These are phyloP conservation scores for Cyprinodon brontotheroides DNA, from an alignment of 2,113 vertebrate genomes.

Conservation along the genomic window DNA sequence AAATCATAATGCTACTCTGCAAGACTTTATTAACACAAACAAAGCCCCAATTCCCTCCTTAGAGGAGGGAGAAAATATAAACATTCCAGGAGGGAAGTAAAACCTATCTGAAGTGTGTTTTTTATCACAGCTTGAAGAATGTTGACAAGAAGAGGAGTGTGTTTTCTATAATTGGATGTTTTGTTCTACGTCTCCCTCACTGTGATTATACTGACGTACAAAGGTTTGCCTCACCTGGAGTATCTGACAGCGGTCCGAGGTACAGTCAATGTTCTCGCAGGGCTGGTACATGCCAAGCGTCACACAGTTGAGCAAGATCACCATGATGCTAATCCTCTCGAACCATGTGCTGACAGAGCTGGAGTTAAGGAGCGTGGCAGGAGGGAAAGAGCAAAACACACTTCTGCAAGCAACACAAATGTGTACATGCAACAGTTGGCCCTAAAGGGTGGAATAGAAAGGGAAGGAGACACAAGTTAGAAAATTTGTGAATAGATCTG, in stretches of 20 bases:
- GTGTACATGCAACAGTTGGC: neutral
- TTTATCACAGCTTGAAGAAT: constrained; percentile 22
- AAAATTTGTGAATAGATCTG: neutral
- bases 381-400: constrained; percentile 9
- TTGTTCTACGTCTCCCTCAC: constrained; percentile 15
- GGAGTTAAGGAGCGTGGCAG: constrained; percentile 70
- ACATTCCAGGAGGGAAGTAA: constrained; percentile 28
- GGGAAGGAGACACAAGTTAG: neutral
- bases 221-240: constrained; percentile 85
- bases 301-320: constrained; percentile 97
- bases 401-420: neutral
- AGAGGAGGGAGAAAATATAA: constrained; percentile 32
- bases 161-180: constrained; percentile 16
- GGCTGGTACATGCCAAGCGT: constrained; percentile 99
- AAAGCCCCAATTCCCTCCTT: constrained; percentile 41
- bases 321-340: constrained; percentile 97
- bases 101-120: constrained; percentile 16
- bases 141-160: constrained; percentile 13
- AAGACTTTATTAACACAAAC: constrained; percentile 51
- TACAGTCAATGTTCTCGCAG: constrained; percentile 97
- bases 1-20: constrained; percentile 13
- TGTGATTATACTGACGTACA: neutral
- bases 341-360: constrained; percentile 86
- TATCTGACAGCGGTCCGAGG: constrained; percentile 95
- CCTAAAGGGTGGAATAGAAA: neutral